Percentiles rank a stretch among this genome's conserved stretches.
Evolutionary conservation across 2,888 invertebrate species (phyloP).

Genomic region (Heliconius cydno): DNA sequence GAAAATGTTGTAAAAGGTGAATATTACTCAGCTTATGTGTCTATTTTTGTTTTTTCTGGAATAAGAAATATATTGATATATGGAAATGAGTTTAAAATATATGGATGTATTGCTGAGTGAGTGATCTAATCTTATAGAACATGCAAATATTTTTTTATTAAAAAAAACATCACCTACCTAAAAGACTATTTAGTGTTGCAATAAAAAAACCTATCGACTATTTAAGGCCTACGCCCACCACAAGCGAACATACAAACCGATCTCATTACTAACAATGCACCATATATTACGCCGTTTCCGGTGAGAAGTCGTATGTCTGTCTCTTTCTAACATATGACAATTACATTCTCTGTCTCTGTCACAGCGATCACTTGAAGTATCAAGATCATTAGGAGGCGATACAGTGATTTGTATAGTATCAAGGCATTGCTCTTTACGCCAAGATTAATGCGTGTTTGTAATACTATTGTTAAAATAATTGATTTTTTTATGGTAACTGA

Average conservation of each 20-base stretch:
- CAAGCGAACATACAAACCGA: constrained; percentile 71
- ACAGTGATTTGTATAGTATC: constrained; percentile 75
- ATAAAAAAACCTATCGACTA: constrained; percentile 46
- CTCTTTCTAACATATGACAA: constrained; percentile 53
- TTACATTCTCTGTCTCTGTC: constrained; percentile 55
- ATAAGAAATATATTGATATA: too few species aligned
- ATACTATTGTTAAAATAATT: constrained; percentile 36
- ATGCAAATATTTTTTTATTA: neutral
- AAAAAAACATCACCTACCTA: constrained; percentile 41
- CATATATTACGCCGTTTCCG: constrained; percentile 82
- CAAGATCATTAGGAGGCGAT: constrained; percentile 79
- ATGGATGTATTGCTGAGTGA: neutral
- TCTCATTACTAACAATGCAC: constrained; percentile 82
- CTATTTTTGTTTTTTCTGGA: neutral
- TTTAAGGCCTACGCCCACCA: constrained; percentile 62
- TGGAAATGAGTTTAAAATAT: too few species aligned
- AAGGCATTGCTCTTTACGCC: constrained; percentile 45
- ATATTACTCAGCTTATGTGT: neutral
- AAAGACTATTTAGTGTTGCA: constrained; percentile 44
- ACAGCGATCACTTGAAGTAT: constrained; percentile 67
- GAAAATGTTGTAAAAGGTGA: neutral
- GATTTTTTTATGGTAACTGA: constrained; percentile 5
- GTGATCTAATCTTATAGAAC: neutral
- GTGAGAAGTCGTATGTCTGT: constrained; percentile 65
- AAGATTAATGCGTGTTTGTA: constrained; percentile 43